A percentile compares a stretch with the other conserved stretches of the same genome.
Conservation (phyloP, 2,797 vertebrate species). For the Labeo calbasu region DNA sequence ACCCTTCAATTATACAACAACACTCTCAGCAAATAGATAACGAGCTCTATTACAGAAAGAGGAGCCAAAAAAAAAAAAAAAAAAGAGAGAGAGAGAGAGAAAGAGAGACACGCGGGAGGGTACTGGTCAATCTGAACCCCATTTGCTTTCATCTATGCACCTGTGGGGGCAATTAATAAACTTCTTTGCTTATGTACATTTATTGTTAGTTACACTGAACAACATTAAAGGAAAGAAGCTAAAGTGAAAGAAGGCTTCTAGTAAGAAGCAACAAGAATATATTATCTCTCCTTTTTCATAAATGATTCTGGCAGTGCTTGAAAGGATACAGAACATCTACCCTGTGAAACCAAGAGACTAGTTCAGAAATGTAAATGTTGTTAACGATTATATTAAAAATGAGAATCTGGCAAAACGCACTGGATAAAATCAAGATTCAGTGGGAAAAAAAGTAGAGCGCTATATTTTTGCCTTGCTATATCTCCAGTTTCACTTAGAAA, state of each 20-base stretch:
- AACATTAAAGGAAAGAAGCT: slow-evolving; percentile 24
- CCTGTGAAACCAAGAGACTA: slow-evolving; percentile 12
- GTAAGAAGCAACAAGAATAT: not conserved
- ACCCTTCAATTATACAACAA: slow-evolving; percentile 58
- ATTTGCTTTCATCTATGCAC: slow-evolving; percentile 59
- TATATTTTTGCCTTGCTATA: not conserved
- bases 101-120: not conserved
- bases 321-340: not conserved
- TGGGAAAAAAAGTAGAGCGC: not conserved
- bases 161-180: slow-evolving; percentile 69
- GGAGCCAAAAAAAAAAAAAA: not conserved
- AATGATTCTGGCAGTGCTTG: not conserved
- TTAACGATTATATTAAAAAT: slow-evolving; percentile 5
- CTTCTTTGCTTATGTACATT: slow-evolving; percentile 64
- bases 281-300: not conserved
- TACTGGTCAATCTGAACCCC: slow-evolving; percentile 51
- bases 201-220: slow-evolving; percentile 48
- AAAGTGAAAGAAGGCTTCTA: not conserved
- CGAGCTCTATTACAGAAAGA: slow-evolving; percentile 45
- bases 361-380: not conserved
- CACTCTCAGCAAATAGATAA: slow-evolving; percentile 54
- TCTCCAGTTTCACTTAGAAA: not conserved
- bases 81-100: slow-evolving; percentile 2
- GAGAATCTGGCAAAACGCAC: not conserved
- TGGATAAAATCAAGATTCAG: not conserved